Evolutionary conservation across 1,140 invertebrate species (phyloP), one percentile per base, ranked within the genome.

Genomic region (Drosophila navojoa): DNA sequence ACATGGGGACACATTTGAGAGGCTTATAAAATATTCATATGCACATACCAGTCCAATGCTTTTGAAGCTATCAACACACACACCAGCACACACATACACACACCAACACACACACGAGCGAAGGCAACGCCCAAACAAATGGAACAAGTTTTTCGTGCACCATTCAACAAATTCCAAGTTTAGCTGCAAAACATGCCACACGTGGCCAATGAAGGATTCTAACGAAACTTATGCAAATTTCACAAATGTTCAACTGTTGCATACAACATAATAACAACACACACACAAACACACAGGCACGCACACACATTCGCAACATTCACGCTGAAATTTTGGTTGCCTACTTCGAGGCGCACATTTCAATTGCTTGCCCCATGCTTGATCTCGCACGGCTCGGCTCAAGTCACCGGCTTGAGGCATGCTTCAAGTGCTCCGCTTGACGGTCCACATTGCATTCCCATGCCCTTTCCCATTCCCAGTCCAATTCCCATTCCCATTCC

Each of bases 21-120:
- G 71, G 68, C 79, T 89, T 87, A 89, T 87, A 87, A 87, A 89
- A 86, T 79, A 87, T 87, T 87, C 84, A 87, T 87, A 82, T 74
- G 79, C 55, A 87, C 76, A 82, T 89, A 84, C 44, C 74, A 71
- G 69, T 50, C 59, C 80, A 67, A 72, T 76, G 80, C 71, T 62
- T 80, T 85, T 85, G 75, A 77, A 77, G 75, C 71, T 70, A 57
- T 70, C 71, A 61, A 57, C 58, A 69, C 57, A 69, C 29, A 25
- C 54, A 32, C 71, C 60, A 38, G 64, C 60, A 70, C 52, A 69
- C 49, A 67, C 25, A 76, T 42, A 58, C 40, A 25, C 10, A 69
- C 49, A 67, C 25, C 67, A 35, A 58, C 40, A 25, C 6, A 29
- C 5, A 50, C 19, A 16, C 13, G 55, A 3, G 25, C 49, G 32